These are phyloP conservation scores for Candidula unifasciata DNA, from an alignment of 2,888 invertebrate genomes.

Conservation along the genomic window DNA sequence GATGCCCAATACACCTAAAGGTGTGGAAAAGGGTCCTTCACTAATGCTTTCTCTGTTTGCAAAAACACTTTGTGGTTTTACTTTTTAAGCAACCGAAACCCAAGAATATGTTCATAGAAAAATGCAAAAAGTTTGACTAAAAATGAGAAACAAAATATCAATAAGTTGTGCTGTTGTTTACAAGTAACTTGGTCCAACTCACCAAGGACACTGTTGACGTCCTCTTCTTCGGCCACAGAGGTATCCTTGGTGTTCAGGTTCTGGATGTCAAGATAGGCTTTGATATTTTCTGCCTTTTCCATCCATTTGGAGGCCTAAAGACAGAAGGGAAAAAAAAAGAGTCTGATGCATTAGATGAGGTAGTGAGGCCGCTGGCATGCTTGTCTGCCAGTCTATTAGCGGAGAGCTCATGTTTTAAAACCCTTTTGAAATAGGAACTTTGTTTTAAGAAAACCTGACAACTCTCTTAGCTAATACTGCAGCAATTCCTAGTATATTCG, in stretches of 20 bases:
- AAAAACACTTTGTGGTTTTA: neutral
- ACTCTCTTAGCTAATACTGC: no score
- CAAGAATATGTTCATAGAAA: constrained; percentile 5
- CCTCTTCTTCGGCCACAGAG: constrained; percentile 57
- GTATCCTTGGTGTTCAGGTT: constrained; percentile 59
- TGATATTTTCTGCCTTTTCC: constrained; percentile 69
- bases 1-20: no score
- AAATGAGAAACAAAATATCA: neutral
- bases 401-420: no score
- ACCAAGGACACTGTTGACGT: constrained; percentile 48
- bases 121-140: neutral
- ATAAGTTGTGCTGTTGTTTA: neutral
- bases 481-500: no score
- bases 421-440: no score
- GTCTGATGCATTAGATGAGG: neutral
- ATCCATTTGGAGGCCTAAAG: constrained; percentile 64
- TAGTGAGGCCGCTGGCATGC: neutral
- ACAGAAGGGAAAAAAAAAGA: neutral
- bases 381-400: no score
- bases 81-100: constrained; percentile 9
- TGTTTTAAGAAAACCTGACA: no score
- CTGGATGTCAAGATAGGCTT: constrained; percentile 66
- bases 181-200: neutral
- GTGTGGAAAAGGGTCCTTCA: no score
- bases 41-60: no score